These are phyloP conservation scores for Sarcophilus harrisii DNA, from an alignment of 2,797 vertebrate genomes.

Conservation along the genomic window DNA sequence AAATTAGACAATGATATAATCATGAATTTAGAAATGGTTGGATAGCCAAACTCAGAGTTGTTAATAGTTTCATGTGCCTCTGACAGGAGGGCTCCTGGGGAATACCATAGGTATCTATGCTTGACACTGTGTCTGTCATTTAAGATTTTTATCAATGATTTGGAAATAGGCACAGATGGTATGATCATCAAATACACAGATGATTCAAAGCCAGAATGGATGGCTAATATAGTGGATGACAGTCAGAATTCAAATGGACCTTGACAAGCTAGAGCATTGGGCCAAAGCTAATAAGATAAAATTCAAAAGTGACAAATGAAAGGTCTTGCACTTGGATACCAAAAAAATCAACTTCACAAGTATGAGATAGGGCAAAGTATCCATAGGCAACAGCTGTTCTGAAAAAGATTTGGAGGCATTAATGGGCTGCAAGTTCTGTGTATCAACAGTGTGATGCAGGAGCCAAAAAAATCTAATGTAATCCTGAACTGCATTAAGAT, in stretches of 20 bases:
- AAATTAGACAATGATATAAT: background rate
- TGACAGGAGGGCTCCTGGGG: background rate
- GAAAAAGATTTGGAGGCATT: background rate
- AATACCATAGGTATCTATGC: background rate
- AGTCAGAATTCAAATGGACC: background rate
- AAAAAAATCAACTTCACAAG: background rate
- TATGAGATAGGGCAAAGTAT: background rate
- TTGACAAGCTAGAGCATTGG: background rate
- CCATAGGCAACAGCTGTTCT: background rate
- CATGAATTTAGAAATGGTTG: background rate
- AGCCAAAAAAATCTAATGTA: background rate
- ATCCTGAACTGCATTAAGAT: background rate
- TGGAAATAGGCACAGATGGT: background rate
- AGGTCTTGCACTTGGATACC: background rate
- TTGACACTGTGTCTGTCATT: background rate
- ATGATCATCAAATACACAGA: background rate
- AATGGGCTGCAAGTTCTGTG: background rate
- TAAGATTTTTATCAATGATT: background rate
- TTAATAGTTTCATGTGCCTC: background rate
- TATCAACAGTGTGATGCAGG: background rate
- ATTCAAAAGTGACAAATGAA: background rate
- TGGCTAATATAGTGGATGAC: background rate
- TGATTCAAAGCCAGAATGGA: background rate
- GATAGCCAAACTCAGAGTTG: background rate
- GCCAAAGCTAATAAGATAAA: background rate